Evolutionary conservation across 2,113 vertebrate genomes (phyloP).

Genomic region (Amblyopsis rosae): DNA sequence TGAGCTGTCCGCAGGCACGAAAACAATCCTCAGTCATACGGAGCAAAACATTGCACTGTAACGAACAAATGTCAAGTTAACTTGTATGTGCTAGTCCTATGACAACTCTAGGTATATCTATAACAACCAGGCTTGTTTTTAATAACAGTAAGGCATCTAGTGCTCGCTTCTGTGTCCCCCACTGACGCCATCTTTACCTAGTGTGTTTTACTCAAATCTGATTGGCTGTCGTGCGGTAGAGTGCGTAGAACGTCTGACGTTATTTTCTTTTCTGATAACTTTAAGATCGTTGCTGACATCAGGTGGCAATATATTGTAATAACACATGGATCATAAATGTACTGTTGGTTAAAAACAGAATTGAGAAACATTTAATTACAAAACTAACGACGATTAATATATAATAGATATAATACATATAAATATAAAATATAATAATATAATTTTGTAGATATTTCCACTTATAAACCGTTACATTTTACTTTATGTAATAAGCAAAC

Average conservation of each 20-base stretch:
- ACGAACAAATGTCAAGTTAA: neutral
- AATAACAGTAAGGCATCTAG: constrained; percentile 37
- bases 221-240: constrained; percentile 56
- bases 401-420: too few species aligned
- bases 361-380: too few species aligned
- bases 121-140: constrained; percentile 34
- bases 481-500: too few species aligned
- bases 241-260: constrained; percentile 60
- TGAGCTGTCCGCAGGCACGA: constrained; percentile 29
- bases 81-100: constrained; percentile 9
- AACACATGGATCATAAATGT: neutral
- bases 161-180: constrained; percentile 43
- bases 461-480: too few species aligned
- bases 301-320: constrained; percentile 16
- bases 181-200: constrained; percentile 78
- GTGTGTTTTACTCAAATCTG: constrained; percentile 46
- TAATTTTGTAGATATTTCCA: too few species aligned
- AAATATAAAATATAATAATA: too few species aligned
- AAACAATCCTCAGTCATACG: constrained; percentile 9
- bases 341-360: neutral
- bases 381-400: too few species aligned
- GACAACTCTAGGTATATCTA: constrained; percentile 27
- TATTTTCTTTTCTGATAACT: constrained; percentile 19
- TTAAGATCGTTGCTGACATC: constrained; percentile 34
- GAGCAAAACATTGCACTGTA: neutral